These are phyloP conservation scores for Fragum whitleyi DNA, from an alignment of 2,888 invertebrate genomes.

Conservation along the genomic window DNA sequence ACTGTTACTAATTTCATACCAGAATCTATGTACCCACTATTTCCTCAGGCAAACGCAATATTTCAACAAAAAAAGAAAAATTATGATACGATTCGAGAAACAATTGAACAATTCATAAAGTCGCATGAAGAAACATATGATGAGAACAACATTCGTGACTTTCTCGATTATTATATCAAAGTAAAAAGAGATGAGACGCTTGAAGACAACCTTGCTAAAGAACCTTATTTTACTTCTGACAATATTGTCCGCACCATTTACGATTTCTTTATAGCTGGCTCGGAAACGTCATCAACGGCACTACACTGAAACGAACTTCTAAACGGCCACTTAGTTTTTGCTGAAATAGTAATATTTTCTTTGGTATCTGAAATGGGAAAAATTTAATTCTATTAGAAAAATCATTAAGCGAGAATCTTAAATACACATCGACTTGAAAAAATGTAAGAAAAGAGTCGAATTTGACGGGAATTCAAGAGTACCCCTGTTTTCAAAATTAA, in stretches of 20 bases:
- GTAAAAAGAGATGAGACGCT: neutral
- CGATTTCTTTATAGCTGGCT: conserved; percentile 72
- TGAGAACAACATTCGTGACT: conserved; percentile 67
- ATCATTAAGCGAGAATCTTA: too few relatives aligned
- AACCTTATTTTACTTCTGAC: conserved; percentile 22
- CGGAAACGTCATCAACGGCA: conserved; percentile 72
- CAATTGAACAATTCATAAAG: conserved; percentile 39
- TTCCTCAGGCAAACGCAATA: conserved; percentile 13
- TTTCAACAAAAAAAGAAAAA: too few relatives aligned
- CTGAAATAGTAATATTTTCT: too few relatives aligned
- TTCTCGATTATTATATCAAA: too few relatives aligned
- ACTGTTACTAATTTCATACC: conserved; percentile 58
- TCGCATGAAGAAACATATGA: conserved; percentile 70
- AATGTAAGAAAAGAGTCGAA: too few relatives aligned
- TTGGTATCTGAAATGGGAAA: too few relatives aligned
- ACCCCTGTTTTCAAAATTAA: too few relatives aligned
- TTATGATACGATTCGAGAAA: neutral
- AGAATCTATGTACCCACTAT: conserved; percentile 34
- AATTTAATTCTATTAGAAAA: too few relatives aligned
- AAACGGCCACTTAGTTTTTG: too few relatives aligned
- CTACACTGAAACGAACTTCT: too few relatives aligned
- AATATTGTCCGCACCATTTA: conserved; percentile 60
- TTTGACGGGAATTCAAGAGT: too few relatives aligned
- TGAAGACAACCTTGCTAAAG: neutral
- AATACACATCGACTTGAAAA: too few relatives aligned